Base-by-base conservation (phyloP, 2,888 invertebrate species). In the Habrosyne pyritoides region DNA sequence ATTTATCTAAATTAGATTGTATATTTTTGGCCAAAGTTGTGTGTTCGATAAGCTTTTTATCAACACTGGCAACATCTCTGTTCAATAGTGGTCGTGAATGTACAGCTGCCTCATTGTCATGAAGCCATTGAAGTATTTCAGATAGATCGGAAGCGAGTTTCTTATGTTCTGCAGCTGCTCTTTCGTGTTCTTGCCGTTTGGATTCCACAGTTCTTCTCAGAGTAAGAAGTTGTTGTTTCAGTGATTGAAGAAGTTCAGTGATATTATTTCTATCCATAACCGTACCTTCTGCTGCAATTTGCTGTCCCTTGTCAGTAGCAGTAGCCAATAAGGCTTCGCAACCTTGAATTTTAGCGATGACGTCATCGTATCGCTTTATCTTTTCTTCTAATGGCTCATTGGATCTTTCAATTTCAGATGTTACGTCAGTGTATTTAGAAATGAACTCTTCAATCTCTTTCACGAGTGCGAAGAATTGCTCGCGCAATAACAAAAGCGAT, bases 241-340 rank as follows among this genome's bases (percentile, higher is more conserved):
- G 82, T 0, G 96, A 96, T 73, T 98, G 98, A 21, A 98, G 81
- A 69, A 98, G 96, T 78, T 98, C 97, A 1, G 97, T 97, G 6
- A 98, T 96, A 67, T 95, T 95, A 71, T 98, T 98, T 70, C 97
- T 94, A 71, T 98, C 98, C 18, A 96, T 96, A 0, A 97, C 95
- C 2, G 97, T 96, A 47, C 98, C 98, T 87, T 98, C 98, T 0
- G 96, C 96, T 0, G 97, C 97, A 30, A 99, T 98, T 83, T 98
- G 97, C 76, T 97, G 97, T 0, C 98, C 98, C 81, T 98, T 98
- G 77, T 98, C 98, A 12, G 95, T 95, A 0, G 98, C 98, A 5
- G 97, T 95, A 0, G 97, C 96, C 8, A 98, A 86, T 33, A 96
- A 92, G 10, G 98, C 98, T 84, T 98, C 98, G 79, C 97, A 97